Base-by-base conservation (phyloP, 2,888 invertebrate species). In the Cerastis rubricosa region DNA sequence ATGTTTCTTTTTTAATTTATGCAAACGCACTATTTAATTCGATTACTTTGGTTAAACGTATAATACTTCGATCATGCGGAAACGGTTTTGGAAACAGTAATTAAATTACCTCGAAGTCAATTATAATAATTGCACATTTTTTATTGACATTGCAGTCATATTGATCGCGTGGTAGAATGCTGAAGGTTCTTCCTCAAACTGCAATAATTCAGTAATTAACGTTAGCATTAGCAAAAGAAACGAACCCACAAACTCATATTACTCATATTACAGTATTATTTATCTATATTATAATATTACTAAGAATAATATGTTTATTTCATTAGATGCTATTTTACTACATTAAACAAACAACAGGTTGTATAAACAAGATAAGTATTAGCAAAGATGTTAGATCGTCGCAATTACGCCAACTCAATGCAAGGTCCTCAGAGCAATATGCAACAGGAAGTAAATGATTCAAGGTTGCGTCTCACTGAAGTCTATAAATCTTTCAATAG, bases 131-230 rank as follows among this genome's bases (percentile, higher is more conserved):
- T 85, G 74, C 80, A 74, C 74, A 66, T 86, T 85, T 83, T 90
- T 89, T 89, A 92, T 90, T 89, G 89, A 85, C 91, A 92, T 91
- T 92, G 90, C 90, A 92, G 85, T 88, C 88, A 91, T 91, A 91
- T 89, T 88, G 91, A 92, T 92, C 91, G 93, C 92, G 91, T 91
- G 92, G 91, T 91, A 91, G 86, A 91, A 91, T 90, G 90, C 89
- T 92, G 94, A 95, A 95, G 95, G 95, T 92, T 95, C 95, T 95
- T 95, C 95, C 95, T 94, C 86, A 72, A 88, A 85, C 73, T 82
- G 76, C 84, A 87, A 85, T 72, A 78, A 79, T 81, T 79, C 63
- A 76, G 57, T 65, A 69, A 81, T 81, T 77, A 66, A 43, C 76
- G 64, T 69, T 45, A 29, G 54, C 17, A 54, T 54, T 61, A 49